phyloP scores from a whole-genome alignment of 1,140 invertebrate species.

The Drosophila prosaltans region DNA sequence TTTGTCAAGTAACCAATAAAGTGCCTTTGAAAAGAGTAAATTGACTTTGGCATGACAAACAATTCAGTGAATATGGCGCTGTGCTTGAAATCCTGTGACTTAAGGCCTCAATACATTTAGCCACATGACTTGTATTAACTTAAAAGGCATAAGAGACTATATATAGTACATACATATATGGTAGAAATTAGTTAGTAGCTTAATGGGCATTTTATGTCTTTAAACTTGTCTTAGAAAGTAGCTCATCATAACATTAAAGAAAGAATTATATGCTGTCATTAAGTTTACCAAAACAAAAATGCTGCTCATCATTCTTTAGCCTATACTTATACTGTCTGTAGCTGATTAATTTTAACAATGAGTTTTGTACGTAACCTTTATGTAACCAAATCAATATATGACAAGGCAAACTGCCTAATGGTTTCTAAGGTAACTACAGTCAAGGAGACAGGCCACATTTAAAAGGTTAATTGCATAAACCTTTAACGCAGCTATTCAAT shows the following conservation, averaged over 20 bases:
- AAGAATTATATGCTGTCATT: constrained; percentile 3
- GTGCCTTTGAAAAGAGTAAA: constrained; percentile 75
- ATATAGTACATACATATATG: constrained; percentile 4
- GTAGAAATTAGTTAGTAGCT: constrained; percentile 41
- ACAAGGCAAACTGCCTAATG: too few relatives aligned
- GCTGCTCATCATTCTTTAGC: constrained; percentile 4
- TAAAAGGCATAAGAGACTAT: constrained; percentile 8
- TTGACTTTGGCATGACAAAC: constrained; percentile 79
- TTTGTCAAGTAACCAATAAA: constrained; percentile 73
- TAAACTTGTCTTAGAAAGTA: constrained; percentile 4
- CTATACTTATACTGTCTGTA: background rate
- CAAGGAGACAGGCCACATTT: too few relatives aligned
- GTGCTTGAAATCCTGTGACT: background rate
- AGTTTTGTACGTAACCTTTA: too few relatives aligned
- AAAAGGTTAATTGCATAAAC: too few relatives aligned
- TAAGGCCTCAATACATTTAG: constrained; percentile 48
- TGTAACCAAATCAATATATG: too few relatives aligned
- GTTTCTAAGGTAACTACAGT: too few relatives aligned
- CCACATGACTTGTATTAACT: constrained; percentile 66
- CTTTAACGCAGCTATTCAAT: too few relatives aligned
- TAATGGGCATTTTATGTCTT: constrained; percentile 53
- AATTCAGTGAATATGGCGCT: constrained; percentile 51
- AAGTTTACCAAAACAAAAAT: background rate
- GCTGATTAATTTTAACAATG: too few relatives aligned
- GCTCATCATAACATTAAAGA: too few relatives aligned